Conservation (phyloP, 2,797 vertebrate species). For the Thunnus albacares region DNA sequence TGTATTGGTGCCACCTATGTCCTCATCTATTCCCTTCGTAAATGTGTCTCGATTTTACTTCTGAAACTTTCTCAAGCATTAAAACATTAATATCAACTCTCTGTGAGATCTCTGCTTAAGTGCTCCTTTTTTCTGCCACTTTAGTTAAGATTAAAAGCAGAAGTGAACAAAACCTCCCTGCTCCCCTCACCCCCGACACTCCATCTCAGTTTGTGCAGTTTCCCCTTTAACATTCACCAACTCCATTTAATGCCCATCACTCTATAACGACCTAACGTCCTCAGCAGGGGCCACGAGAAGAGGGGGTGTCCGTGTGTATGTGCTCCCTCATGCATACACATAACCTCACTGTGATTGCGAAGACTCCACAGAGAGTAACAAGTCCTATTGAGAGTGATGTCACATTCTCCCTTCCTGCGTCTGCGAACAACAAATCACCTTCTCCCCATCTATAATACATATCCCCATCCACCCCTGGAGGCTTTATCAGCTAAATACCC, state of each 20-base stretch:
- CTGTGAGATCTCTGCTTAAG: constrained; percentile 63
- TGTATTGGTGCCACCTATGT: not conserved
- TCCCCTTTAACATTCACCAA: constrained; percentile 48
- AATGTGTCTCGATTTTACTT: constrained; percentile 58
- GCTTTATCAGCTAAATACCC: constrained; percentile 71
- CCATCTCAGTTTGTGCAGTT: constrained; percentile 53
- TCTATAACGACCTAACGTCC: constrained; percentile 33
- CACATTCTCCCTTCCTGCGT: constrained; percentile 55
- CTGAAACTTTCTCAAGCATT: constrained; percentile 68
- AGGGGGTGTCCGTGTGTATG: constrained; percentile 34
- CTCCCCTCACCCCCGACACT: constrained; percentile 34
- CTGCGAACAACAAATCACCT: constrained; percentile 68
- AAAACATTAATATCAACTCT: constrained; percentile 73
- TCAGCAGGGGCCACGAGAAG: constrained; percentile 26
- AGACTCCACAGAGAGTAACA: constrained; percentile 50
- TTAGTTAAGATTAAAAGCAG: constrained; percentile 75
- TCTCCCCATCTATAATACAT: constrained; percentile 71
- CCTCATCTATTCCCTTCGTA: constrained; percentile 59
- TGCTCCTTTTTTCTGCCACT: constrained; percentile 70
- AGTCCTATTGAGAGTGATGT: constrained; percentile 69
- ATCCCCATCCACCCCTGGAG: constrained; percentile 52
- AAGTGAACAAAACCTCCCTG: constrained; percentile 47
- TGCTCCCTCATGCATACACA: constrained; percentile 51
- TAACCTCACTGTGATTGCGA: constrained; percentile 14
- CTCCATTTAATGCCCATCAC: constrained; percentile 54